Conservation (phyloP, 2,888 invertebrate genomes). For the Chymomyza caudatula region DNA sequence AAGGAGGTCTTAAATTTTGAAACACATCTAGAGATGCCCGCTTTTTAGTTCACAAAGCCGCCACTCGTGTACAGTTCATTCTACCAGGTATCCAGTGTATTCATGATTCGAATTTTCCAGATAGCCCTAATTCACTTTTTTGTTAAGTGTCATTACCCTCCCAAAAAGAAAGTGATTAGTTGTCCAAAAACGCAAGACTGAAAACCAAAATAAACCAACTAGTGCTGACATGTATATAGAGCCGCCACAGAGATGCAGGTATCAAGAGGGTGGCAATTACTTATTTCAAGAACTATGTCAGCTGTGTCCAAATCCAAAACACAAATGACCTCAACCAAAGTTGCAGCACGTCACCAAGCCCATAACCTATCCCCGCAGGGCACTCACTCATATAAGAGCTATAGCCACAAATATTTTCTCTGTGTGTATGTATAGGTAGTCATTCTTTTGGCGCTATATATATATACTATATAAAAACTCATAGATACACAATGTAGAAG, state of each 20-base stretch:
- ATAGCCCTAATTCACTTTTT: not conserved
- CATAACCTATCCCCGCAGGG: not conserved
- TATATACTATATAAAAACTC: conserved; percentile 19
- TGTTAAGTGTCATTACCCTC: not conserved
- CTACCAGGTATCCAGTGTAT: not conserved
- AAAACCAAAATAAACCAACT: not conserved
- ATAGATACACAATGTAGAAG: not conserved
- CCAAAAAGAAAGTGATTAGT: not conserved
- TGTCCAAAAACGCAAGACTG: no score
- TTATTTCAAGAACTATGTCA: not conserved
- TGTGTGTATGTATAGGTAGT: not conserved
- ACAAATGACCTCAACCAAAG: conserved; percentile 45
- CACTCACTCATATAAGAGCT: not conserved
- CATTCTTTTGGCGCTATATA: not conserved
- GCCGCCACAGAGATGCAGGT: not conserved
- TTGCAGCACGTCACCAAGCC: conserved; percentile 32
- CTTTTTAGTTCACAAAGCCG: no score
- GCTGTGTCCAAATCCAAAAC: not conserved
- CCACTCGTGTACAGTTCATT: no score
- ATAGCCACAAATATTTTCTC: conserved; percentile 2
- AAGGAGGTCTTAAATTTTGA: no score
- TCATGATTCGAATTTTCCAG: no score
- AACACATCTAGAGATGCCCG: no score
- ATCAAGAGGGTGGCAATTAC: not conserved
- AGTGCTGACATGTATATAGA: not conserved